These are phyloP conservation scores for Nicator chloris DNA, from an alignment of 2,113 vertebrate species.

Conservation along the genomic window DNA sequence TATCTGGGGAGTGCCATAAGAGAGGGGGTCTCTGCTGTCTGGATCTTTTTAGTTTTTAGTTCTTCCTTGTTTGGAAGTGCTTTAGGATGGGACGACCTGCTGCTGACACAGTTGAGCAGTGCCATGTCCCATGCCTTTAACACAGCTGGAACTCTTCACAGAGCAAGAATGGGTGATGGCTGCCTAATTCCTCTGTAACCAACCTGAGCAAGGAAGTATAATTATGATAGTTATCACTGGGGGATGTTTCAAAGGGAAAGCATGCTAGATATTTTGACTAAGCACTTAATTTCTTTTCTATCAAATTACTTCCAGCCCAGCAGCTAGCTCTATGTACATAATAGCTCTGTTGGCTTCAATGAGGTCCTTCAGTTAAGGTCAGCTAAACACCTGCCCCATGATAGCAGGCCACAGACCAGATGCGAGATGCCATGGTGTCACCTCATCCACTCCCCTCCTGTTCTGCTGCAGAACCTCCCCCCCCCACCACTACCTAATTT, in stretches of 20 bases:
- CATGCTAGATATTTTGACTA: neutral
- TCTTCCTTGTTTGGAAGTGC: neutral
- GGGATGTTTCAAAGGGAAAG: neutral
- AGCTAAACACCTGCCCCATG: neutral
- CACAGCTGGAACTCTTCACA: neutral
- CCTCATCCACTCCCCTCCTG: neutral
- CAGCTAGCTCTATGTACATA: neutral
- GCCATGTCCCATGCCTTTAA: neutral
- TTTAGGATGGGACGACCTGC: neutral
- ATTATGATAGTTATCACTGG: conserved; percentile 29
- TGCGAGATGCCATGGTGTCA: neutral
- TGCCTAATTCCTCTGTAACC: neutral
- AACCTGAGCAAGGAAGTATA: neutral
- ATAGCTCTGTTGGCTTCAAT: neutral
- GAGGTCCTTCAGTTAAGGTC: neutral
- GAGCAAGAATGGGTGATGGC: neutral
- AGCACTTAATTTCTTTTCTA: conserved; percentile 1
- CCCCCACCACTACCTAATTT: neutral
- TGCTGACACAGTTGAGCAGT: neutral
- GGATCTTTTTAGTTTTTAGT: neutral
- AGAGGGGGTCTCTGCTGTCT: neutral
- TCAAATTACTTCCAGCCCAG: conserved; percentile 26
- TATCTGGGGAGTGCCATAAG: neutral
- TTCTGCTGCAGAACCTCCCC: neutral
- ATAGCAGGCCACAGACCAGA: neutral